Base-by-base conservation (phyloP, 2,888 invertebrate species). In the Azorinus chamasolen region DNA sequence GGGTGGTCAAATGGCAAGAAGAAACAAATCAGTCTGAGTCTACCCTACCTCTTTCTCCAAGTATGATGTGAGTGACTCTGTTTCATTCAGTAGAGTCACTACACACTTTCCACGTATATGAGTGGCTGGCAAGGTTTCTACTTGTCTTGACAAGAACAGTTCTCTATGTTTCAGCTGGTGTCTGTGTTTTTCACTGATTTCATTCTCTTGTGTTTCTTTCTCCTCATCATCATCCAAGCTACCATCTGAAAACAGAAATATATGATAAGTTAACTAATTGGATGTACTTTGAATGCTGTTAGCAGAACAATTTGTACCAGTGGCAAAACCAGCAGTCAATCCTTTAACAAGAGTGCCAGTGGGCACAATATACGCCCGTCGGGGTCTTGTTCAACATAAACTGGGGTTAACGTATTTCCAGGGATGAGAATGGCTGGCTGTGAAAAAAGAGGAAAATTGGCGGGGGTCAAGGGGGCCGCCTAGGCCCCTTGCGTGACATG, bases 101-200 rank as follows among this genome's bases (percentile, higher is more conserved):
- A 97, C 96, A 95, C 99, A 99, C 95, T 99, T 99, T 94, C 99
- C 99, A 93, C 99, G 96, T 91, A 99, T 99, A 95, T 99, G 98
- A 78, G 99, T 99, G 87, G 99, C 99, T 77, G 99, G 98, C 94
- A 99, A 95, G 74, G 98, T 99, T 94, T 99, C 99, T 91, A 98
- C 97, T 82, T 94, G 94, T 89, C 99, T 96, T 58, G 99, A 99
- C 86, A 99, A 95, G 95, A 99, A 99, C 92, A 99, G 95, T 94
- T 99, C 99, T 91, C 99, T 96, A 94, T 99, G 99, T 94, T 98
- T 98, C 93, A 99, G 96, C 94, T 98, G 98, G 94, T 98, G 98
- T 91, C 97, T 96, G 94, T 98, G 89, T 85, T 88, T 95, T 95
- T 94, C 95, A 94, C 86, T 79, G 10, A 83, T 63, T 37, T 87